Base-by-base conservation (phyloP, 2,888 invertebrate species). In the Ennomos quercinarius region DNA sequence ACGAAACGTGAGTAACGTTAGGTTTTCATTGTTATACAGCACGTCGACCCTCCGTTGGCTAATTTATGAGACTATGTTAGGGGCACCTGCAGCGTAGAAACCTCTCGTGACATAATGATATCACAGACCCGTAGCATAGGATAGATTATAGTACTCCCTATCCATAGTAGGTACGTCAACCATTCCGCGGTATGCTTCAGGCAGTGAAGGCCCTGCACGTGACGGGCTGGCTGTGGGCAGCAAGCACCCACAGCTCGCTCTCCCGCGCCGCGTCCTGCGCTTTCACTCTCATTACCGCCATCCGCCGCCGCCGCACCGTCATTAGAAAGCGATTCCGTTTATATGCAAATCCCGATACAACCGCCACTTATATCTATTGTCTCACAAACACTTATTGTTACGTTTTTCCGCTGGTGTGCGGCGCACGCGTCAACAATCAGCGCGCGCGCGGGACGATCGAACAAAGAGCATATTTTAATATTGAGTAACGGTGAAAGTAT, bases 321-420 rank as follows among this genome's bases (percentile, higher is more conserved):
- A 81, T 84, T 90, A 89, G 89, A 89, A 89, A 90, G 89, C 79
- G 78, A 78, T 83, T 81, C 78, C 81, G 81, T 81, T 83, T 78
- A 83, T 74, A 88, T 83, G 84, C 82, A 80, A 84, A 88, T 83
- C 81, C 78, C 68, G 72, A 74, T 70, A 66, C 72, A 75, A 72
- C 70, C 72, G 70, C 69, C 61, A 70, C 66, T 67, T 68, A 73
- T 70, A 64, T 71, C 67, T 67, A 78, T 78, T 77, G 80, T 80
- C 65, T 67, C 60, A 63, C 66, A 55, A 44, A 44, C 66, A 63
- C 65, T 70, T 63, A 81, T 82, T 82, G 82, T 82, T 80, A 70
- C 59, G 70, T 66, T 78, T 73, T 77, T 76, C 73, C 70, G 38
- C 53, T 42, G 44, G 57, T 52, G 57, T 43, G 61, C 46, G 17